These are phyloP conservation scores for Hipposideros armiger DNA, from an alignment of 2,113 vertebrate genomes.

Conservation along the genomic window DNA sequence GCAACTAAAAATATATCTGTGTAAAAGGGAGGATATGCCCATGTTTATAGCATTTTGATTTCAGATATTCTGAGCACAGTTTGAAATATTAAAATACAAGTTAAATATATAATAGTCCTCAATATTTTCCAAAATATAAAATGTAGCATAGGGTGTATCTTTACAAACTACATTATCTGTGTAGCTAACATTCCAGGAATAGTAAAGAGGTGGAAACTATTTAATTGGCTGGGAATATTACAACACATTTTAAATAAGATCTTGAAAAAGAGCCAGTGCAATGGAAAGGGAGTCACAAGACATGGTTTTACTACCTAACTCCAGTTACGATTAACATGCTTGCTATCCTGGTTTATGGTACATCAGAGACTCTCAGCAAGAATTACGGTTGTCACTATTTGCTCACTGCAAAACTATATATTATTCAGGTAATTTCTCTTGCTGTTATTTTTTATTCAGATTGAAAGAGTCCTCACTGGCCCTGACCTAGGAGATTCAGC, in stretches of 20 bases:
- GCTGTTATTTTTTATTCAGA: neutral
- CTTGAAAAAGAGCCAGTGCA: neutral
- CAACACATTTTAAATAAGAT: neutral
- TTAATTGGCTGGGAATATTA: neutral
- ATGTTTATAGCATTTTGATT: constrained; percentile 15
- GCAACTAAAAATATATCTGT: neutral
- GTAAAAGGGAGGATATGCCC: neutral
- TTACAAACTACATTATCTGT: constrained; percentile 22
- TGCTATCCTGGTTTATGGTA: neutral
- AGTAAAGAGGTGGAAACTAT: constrained; percentile 31
- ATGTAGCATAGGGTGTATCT: neutral
- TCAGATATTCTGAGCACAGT: neutral
- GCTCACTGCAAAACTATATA: neutral
- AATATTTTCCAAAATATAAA: constrained; percentile 43
- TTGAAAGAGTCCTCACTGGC: neutral
- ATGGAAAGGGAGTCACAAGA: fast-evolving
- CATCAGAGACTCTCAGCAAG: neutral
- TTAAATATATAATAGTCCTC: neutral
- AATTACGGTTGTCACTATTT: neutral
- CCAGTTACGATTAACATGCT: neutral
- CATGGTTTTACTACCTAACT: neutral
- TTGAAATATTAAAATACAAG: constrained; percentile 15
- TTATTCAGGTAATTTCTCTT: neutral
- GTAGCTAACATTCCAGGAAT: neutral
- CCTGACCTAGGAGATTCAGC: neutral